Evolutionary conservation across 2,888 invertebrate genomes (phyloP).

Genomic region (Epirrhoe alternata): DNA sequence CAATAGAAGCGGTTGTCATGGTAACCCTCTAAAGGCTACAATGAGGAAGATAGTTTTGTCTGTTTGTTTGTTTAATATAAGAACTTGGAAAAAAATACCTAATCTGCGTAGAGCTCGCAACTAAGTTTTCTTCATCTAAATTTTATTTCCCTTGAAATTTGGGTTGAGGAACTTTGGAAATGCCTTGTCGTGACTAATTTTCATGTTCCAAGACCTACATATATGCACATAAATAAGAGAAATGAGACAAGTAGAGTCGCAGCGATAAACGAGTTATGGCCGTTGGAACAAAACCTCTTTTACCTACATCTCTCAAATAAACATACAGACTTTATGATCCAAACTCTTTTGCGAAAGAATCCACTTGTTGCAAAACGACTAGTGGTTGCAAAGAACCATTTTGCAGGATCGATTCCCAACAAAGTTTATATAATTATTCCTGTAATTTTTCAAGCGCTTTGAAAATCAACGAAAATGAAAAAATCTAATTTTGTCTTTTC

Average conservation of each 20-base stretch:
- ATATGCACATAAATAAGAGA: too few species aligned
- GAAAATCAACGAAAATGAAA: too few species aligned
- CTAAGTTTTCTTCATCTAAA: too few species aligned
- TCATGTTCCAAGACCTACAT: too few species aligned
- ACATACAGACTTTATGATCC: slow-evolving; percentile 15
- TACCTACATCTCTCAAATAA: slow-evolving; percentile 9
- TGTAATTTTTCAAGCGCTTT: neutral
- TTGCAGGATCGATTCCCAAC: slow-evolving; percentile 5
- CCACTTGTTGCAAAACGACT: slow-evolving; percentile 12
- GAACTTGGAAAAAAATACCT: too few species aligned
- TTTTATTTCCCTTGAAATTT: too few species aligned
- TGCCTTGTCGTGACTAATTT: too few species aligned
- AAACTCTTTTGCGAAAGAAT: slow-evolving; percentile 7
- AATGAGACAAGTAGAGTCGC: neutral
- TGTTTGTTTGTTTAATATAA: neutral
- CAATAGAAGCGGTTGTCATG: slow-evolving; percentile 14
- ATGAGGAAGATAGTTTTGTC: neutral
- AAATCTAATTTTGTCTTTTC: too few species aligned
- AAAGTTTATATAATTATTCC: too few species aligned
- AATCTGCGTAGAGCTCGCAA: too few species aligned
- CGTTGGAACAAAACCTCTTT: slow-evolving; percentile 9
- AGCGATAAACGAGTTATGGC: neutral
- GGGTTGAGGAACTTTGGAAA: too few species aligned
- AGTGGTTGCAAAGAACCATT: neutral
- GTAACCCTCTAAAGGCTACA: slow-evolving; percentile 10